Evolutionary conservation across 2,113 vertebrate genomes (phyloP).

Genomic region (Crotalus horridus): DNA sequence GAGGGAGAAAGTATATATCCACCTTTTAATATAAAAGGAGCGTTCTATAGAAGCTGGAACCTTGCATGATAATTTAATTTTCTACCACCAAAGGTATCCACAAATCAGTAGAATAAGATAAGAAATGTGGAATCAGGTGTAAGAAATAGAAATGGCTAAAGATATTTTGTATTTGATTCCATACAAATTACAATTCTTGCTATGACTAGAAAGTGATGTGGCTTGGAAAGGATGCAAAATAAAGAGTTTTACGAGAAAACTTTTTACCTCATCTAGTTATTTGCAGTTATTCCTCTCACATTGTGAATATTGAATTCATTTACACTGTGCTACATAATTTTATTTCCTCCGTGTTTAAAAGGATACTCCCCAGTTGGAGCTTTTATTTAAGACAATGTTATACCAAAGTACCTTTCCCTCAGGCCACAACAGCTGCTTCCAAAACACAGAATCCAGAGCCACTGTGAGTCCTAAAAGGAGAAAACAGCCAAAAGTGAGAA

Average conservation of each 20-base stretch:
- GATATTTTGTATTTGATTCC: background rate
- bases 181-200: background rate
- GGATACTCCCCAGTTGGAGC: constrained; percentile 98
- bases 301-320: constrained; percentile 11
- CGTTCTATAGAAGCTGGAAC: background rate
- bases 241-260: background rate
- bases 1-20: background rate
- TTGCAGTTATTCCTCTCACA: background rate
- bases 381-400: constrained; percentile 91
- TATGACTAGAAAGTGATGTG: background rate
- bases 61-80: background rate
- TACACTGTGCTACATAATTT: background rate
- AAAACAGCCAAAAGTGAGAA: constrained; percentile 27
- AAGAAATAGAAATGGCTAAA: background rate
- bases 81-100: background rate
- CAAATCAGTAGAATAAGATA: background rate
- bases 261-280: background rate
- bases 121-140: background rate
- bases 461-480: constrained; percentile 79
- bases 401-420: constrained; percentile 96
- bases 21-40: background rate
- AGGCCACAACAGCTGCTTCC: constrained; percentile 86
- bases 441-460: constrained; percentile 87
- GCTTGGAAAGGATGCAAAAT: background rate
- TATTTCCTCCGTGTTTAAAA: constrained; percentile 49